Evolutionary conservation across 2,797 vertebrate genomes (phyloP).

Genomic region (Enteromius fasciolatus): DNA sequence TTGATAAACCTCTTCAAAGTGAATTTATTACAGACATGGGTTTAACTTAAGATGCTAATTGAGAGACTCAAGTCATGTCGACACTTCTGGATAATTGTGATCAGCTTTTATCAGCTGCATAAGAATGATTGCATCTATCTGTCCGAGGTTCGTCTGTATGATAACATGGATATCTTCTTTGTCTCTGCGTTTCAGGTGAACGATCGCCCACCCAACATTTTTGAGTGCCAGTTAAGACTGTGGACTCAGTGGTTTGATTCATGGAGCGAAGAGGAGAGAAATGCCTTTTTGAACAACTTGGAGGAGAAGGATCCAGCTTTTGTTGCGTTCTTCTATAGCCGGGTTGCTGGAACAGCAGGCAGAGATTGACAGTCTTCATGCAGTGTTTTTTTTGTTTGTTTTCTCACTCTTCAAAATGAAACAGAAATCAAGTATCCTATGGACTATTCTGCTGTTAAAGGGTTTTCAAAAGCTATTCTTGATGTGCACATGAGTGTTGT

Average conservation of each 20-base stretch:
- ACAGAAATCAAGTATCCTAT: background rate
- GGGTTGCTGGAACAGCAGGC: constrained; percentile 82
- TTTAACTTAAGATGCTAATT: background rate
- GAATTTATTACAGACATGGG: background rate
- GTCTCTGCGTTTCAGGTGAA: constrained; percentile 70
- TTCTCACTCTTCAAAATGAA: constrained; percentile 1
- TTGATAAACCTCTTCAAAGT: background rate
- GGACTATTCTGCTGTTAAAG: background rate
- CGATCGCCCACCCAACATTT: constrained; percentile 84
- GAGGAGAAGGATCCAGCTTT: constrained; percentile 83
- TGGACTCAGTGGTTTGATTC: constrained; percentile 94
- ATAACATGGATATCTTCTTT: background rate
- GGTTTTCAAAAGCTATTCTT: constrained; percentile 3
- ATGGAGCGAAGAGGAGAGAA: constrained; percentile 88
- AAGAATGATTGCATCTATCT: background rate
- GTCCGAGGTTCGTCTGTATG: background rate
- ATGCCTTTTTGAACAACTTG: constrained; percentile 83
- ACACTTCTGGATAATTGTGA: background rate
- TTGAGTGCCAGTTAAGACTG: constrained; percentile 89
- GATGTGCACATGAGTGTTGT: background rate
- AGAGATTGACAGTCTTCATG: constrained; percentile 72
- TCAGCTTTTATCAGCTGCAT: background rate
- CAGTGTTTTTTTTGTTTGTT: background rate
- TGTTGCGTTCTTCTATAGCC: constrained; percentile 82
- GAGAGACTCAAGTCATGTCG: background rate